Evolutionary conservation across 2,113 vertebrate genomes (phyloP).

Genomic region (Platysternon megacephalum): DNA sequence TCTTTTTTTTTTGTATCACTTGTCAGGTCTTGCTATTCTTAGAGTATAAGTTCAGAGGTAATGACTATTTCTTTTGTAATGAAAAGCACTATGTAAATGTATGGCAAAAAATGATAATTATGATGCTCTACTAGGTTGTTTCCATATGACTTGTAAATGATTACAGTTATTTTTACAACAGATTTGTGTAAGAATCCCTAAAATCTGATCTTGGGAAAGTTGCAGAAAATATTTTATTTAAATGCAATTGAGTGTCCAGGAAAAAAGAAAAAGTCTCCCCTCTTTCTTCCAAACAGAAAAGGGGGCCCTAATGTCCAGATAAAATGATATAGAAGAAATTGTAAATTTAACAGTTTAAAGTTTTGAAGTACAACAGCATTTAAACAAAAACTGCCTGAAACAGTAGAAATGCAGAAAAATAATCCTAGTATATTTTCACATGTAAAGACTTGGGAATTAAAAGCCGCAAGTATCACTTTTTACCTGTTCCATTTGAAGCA

Average conservation of each 20-base stretch:
- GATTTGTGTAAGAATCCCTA: neutral
- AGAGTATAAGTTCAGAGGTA: neutral
- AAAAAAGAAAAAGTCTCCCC: neutral
- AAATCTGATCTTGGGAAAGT: neutral
- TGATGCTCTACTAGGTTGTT: neutral
- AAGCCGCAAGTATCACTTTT: neutral
- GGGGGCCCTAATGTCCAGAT: neutral
- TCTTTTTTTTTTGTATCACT: neutral
- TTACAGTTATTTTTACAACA: neutral
- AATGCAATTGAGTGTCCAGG: neutral
- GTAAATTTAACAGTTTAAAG: neutral
- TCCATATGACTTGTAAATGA: neutral
- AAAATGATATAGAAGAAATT: neutral
- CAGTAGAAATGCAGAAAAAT: neutral
- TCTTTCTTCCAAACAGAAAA: neutral
- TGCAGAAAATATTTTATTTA: neutral
- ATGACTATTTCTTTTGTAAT: neutral
- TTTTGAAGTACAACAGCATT: too few relatives aligned
- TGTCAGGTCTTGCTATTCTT: neutral
- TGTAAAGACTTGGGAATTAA: neutral
- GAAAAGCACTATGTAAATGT: neutral
- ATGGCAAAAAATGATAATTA: neutral
- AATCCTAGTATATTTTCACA: neutral
- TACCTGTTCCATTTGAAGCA: constrained; percentile 82
- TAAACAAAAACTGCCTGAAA: neutral